Percentiles rank a stretch among this genome's conserved stretches.
phyloP scores from a whole-genome alignment of 2,888 invertebrate species.

The Drosophila subsilvestris region DNA sequence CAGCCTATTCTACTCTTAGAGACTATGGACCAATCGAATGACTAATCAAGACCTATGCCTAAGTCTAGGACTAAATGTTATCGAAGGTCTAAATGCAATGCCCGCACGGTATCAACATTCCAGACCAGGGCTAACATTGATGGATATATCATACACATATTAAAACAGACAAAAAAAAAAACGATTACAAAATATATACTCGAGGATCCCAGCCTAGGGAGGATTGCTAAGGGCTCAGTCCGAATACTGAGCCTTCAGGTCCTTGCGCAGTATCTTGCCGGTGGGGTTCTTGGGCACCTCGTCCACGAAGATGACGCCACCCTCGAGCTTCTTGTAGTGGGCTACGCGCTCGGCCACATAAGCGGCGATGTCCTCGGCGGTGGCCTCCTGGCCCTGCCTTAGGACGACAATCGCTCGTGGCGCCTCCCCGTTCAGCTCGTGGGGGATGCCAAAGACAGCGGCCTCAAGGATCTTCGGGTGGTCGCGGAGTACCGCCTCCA shows the following conservation, averaged over 20 bases:
- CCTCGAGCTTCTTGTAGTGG: conserved; percentile 89
- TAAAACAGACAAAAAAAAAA: conserved; percentile 9
- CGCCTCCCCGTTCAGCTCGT: conserved; percentile 88
- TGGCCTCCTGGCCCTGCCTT: conserved; percentile 84
- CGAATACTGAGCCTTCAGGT: conserved; percentile 84
- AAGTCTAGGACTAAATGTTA: conserved; percentile 45
- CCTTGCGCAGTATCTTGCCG: conserved; percentile 90
- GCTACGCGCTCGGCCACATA: conserved; percentile 89
- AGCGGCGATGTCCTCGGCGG: conserved; percentile 86
- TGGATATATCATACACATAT: conserved; percentile 8
- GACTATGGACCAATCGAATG: conserved; percentile 64
- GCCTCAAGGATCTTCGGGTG: conserved; percentile 90
- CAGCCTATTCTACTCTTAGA: conserved; percentile 44
- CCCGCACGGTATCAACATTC: not conserved
- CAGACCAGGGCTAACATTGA: conserved; percentile 25
- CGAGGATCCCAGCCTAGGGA: not conserved
- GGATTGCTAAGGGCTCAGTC: conserved; percentile 58
- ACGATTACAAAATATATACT: conserved; percentile 24
- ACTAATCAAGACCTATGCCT: conserved; percentile 39
- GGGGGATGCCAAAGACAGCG: conserved; percentile 91
- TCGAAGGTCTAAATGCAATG: conserved; percentile 39
- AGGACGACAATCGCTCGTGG: conserved; percentile 90
- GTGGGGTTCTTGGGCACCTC: conserved; percentile 90
- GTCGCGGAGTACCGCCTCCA: conserved; percentile 86
- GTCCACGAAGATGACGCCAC: conserved; percentile 88